A percentile compares a stretch with the other conserved stretches of the same genome.
Conservation (phyloP, 92 coral and sea anemone genomes). For the Zoanthus gigantus region DNA sequence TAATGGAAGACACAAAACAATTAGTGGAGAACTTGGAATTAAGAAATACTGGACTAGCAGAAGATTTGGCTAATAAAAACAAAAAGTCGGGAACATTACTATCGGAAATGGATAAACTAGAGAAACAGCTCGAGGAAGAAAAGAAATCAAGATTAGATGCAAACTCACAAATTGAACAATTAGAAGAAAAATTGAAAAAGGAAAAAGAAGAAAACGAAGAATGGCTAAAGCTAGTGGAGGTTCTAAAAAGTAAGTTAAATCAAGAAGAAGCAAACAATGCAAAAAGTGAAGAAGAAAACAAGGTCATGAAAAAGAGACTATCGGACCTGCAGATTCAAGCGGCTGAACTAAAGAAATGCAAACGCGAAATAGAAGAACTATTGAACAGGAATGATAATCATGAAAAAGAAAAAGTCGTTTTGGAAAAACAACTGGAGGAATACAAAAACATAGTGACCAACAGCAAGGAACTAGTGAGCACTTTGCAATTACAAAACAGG, state of each 20-base stretch:
- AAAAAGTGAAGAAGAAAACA: constrained; percentile 46
- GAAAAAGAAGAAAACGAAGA: constrained; percentile 73
- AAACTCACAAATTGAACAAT: constrained; percentile 56
- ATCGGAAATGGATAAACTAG: constrained; percentile 69
- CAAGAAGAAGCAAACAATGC: constrained; percentile 56
- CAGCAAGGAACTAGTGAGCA: constrained; percentile 77
- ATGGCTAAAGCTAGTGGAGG: constrained; percentile 57
- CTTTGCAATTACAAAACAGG: constrained; percentile 77
- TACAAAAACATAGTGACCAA: constrained; percentile 74
- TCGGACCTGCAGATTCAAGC: constrained; percentile 41
- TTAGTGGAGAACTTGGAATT: constrained; percentile 75
- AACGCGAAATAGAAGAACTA: constrained; percentile 67
- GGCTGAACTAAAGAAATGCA: constrained; percentile 61
- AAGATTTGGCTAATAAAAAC: constrained; percentile 71
- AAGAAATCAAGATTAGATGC: constrained; percentile 59
- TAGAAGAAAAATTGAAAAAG: constrained; percentile 60
- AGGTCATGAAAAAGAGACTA: constrained; percentile 36
- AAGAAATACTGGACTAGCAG: constrained; percentile 69
- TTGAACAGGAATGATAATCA: constrained; percentile 60
- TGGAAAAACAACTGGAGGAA: constrained; percentile 65
- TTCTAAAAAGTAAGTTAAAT: constrained; percentile 68
- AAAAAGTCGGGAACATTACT: constrained; percentile 69
- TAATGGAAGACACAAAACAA: constrained; percentile 84
- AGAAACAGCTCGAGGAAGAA: constrained; percentile 71
- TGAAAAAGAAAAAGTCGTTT: constrained; percentile 70